Conservation (phyloP, 2,888 invertebrate genomes). For the Agrotis puta region DNA sequence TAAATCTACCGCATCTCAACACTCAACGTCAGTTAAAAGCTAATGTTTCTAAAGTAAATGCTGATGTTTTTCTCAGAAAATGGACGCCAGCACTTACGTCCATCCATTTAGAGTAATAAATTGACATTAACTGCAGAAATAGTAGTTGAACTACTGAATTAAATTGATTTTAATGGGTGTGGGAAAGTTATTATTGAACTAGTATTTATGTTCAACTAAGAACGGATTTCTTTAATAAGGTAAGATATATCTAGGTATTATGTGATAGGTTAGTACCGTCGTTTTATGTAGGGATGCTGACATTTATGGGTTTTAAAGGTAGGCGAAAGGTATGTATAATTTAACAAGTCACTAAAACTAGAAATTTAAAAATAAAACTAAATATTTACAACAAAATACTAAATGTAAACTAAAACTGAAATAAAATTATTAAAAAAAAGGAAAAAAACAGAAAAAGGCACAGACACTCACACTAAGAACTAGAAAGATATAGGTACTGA, state of each 20-base stretch:
- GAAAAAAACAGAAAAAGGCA: too few species aligned
- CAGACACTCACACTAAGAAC: too few species aligned
- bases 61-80: constrained; percentile 11
- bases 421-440: too few species aligned
- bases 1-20: background rate
- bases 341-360: background rate
- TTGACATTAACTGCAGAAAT: constrained; percentile 11
- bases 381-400: background rate
- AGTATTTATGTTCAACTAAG: too few species aligned
- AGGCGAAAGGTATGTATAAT: background rate
- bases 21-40: constrained; percentile 18
- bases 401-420: too few species aligned
- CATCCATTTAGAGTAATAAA: constrained; percentile 14
- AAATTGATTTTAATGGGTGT: constrained; percentile 4
- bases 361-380: too few species aligned
- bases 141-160: background rate
- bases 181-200: too few species aligned
- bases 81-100: constrained; percentile 16
- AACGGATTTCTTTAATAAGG: constrained; percentile 21
- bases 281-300: background rate
- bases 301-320: background rate
- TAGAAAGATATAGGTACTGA: too few species aligned
- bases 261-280: background rate
- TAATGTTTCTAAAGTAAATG: constrained; percentile 32
- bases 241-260: constrained; percentile 13